These are phyloP conservation scores for Temnothorax curvispinosus DNA, from an alignment of 1,140 invertebrate genomes.

Conservation along the genomic window DNA sequence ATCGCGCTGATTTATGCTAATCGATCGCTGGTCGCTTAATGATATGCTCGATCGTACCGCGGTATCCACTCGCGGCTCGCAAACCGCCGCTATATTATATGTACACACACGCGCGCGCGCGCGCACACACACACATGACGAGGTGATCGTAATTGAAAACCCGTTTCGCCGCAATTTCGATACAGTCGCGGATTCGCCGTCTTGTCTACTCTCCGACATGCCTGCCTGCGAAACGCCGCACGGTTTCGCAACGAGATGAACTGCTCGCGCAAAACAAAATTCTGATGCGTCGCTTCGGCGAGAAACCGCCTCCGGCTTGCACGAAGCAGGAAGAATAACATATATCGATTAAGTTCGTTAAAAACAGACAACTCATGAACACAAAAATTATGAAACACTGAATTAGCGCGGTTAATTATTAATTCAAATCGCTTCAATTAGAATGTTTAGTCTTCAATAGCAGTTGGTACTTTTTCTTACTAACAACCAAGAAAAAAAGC, in stretches of 20 bases:
- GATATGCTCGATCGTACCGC: conserved; percentile 68
- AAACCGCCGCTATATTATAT: conserved; percentile 43
- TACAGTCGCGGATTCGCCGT: conserved; percentile 56
- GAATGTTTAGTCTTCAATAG: not conserved
- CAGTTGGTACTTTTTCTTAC: not conserved
- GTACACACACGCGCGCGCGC: not conserved
- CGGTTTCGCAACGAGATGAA: conserved; percentile 45
- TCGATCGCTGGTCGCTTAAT: conserved; percentile 66
- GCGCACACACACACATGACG: not conserved
- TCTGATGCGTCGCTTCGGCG: not conserved
- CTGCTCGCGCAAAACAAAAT: conserved; percentile 29
- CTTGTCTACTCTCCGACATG: conserved; percentile 2
- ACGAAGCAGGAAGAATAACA: not conserved
- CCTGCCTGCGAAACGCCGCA: conserved; percentile 30
- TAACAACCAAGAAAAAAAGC: not conserved
- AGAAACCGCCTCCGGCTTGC: not conserved
- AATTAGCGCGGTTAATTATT: not conserved
- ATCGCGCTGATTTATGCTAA: conserved; percentile 76
- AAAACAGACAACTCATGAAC: not conserved
- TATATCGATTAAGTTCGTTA: not conserved
- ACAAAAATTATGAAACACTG: not conserved
- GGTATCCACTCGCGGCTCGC: conserved; percentile 45
- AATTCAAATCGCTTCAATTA: not conserved
- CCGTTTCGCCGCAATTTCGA: conserved; percentile 73
- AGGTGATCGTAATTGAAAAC: conserved; percentile 72